A percentile compares a stretch with the other conserved stretches of the same genome.
phyloP scores from a whole-genome alignment of 1,140 invertebrate genomes.

The Schlechtendalia chinensis region DNA sequence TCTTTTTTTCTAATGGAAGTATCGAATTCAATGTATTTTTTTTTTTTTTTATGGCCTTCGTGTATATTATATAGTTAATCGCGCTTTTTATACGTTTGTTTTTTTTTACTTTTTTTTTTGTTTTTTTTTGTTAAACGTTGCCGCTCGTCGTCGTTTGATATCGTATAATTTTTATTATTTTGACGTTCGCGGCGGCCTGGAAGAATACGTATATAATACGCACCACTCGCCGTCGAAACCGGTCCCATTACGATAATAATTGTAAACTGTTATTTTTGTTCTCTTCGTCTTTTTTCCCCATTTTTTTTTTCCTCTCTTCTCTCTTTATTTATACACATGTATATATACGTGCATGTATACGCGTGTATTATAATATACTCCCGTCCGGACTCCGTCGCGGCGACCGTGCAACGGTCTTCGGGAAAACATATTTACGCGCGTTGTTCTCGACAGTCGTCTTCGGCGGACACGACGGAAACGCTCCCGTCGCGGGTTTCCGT shows the following conservation, averaged over 20 bases:
- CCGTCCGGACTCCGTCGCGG: background rate
- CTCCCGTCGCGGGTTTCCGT: too few species aligned
- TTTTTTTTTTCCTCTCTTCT: background rate
- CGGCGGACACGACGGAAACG: too few species aligned
- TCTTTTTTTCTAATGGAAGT: constrained; percentile 20
- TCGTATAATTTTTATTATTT: constrained; percentile 48
- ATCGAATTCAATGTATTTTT: constrained; percentile 31
- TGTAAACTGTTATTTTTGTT: constrained; percentile 44
- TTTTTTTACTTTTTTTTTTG: background rate
- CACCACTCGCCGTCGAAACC: constrained; percentile 1
- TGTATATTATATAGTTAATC: constrained; percentile 11
- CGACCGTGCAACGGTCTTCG: too few species aligned
- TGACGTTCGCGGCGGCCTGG: background rate
- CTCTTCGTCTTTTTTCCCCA: background rate
- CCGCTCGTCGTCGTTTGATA: constrained; percentile 35
- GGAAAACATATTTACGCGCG: too few species aligned
- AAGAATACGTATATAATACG: constrained; percentile 16
- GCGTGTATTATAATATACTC: background rate
- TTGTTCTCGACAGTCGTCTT: too few species aligned
- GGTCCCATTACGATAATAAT: constrained; percentile 48
- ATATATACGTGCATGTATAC: too few species aligned
- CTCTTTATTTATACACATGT: too few species aligned
- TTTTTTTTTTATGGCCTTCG: constrained; percentile 21
- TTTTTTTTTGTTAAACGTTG: constrained; percentile 29
- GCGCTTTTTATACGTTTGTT: background rate